Conservation (phyloP, 2,797 vertebrate species). For the Avahi laniger region DNA sequence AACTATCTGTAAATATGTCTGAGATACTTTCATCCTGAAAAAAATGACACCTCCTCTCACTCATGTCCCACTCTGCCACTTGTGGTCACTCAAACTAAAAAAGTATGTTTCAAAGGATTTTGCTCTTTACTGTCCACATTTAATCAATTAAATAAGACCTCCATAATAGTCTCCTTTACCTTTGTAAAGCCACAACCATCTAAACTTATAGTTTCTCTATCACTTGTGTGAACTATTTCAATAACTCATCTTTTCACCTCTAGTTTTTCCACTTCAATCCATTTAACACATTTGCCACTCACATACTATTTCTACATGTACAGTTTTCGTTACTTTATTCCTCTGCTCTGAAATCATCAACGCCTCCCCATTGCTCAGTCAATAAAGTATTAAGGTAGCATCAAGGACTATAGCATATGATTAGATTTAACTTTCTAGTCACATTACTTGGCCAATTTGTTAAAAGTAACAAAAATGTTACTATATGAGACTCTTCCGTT, state of each 20-base stretch:
- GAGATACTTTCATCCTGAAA: not conserved
- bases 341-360: not conserved
- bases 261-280: not conserved
- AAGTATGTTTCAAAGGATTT: not conserved
- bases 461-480: not conserved
- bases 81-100: not conserved
- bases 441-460: not conserved
- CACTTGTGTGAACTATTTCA: not conserved
- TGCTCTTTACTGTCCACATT: not conserved
- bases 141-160: not conserved
- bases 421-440: conserved; percentile 40
- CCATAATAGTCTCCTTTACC: not conserved
- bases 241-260: not conserved
- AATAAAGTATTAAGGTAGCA: not conserved
- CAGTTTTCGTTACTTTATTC: not conserved
- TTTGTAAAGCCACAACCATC: not conserved
- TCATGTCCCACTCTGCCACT: not conserved
- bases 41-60: not conserved
- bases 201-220: not conserved
- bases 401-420: not conserved
- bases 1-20: not conserved
- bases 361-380: not conserved
- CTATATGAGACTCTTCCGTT: not conserved
- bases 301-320: not conserved
- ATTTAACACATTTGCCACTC: not conserved